These are phyloP conservation scores for Ips nitidus DNA, from an alignment of 1,140 invertebrate species.

Conservation along the genomic window DNA sequence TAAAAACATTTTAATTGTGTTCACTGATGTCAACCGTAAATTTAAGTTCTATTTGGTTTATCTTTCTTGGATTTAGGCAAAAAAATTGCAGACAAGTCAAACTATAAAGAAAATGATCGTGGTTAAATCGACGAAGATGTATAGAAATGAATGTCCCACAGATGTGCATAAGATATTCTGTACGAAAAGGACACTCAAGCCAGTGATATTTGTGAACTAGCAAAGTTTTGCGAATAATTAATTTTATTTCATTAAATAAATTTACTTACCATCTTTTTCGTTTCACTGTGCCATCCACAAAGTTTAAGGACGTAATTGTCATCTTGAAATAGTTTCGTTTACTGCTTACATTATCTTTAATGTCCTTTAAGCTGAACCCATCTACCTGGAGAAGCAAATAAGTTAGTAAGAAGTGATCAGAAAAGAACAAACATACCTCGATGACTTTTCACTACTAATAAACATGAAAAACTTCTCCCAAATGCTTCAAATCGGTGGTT, in stretches of 20 bases:
- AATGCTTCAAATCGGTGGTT: background rate
- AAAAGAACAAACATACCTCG: background rate
- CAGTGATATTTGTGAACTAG: background rate
- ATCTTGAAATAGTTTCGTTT: slow-evolving; percentile 25
- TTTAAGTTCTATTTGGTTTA: no score
- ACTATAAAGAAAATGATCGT: background rate
- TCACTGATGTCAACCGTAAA: no score
- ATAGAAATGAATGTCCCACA: background rate
- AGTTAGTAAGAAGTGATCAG: no score
- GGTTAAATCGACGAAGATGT: background rate
- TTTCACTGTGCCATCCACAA: slow-evolving; percentile 41
- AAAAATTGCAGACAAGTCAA: background rate
- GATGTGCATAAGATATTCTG: background rate
- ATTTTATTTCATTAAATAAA: background rate
- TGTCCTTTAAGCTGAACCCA: background rate
- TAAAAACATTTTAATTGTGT: no score
- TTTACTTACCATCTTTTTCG: slow-evolving; percentile 40
- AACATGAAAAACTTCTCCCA: background rate
- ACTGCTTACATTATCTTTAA: slow-evolving; percentile 6
- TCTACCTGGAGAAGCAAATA: background rate
- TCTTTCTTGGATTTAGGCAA: no score
- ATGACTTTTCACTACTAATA: background rate
- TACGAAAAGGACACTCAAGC: background rate
- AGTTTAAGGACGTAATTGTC: slow-evolving; percentile 43
- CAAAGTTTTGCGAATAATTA: background rate